Evolutionary conservation across 2,888 invertebrate genomes (phyloP).

Genomic region (Chaitophorus viminalis): DNA sequence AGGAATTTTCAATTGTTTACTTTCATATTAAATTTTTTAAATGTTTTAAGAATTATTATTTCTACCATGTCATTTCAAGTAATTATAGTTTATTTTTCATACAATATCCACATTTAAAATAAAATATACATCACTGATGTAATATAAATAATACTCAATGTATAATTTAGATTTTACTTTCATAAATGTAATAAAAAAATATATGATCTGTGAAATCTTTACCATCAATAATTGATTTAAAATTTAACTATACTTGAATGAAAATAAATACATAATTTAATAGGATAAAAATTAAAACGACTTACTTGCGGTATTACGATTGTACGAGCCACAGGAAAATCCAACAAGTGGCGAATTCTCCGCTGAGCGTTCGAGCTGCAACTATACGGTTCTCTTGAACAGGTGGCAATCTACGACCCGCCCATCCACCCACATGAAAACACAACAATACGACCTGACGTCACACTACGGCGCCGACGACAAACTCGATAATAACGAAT

Average conservation of each 20-base stretch:
- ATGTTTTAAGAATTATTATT: background rate
- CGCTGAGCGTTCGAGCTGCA: constrained; percentile 49
- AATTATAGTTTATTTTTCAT: background rate
- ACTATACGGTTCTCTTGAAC: constrained; percentile 58
- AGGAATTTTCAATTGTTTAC: background rate
- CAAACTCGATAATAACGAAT: constrained; percentile 59
- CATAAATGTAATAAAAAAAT: too few relatives aligned
- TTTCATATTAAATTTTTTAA: background rate
- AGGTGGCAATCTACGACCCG: constrained; percentile 59
- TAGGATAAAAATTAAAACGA: background rate
- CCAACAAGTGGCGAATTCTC: constrained; percentile 62
- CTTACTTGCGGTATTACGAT: constrained; percentile 40
- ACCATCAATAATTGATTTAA: too few relatives aligned
- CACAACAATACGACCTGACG: constrained; percentile 53
- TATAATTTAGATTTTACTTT: too few relatives aligned
- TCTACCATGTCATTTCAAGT: background rate
- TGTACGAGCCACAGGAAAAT: constrained; percentile 42
- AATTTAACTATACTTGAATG: too few relatives aligned
- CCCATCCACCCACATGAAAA: constrained; percentile 53
- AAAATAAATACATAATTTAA: background rate
- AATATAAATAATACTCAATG: background rate
- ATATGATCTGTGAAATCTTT: too few relatives aligned
- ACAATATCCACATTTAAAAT: background rate
- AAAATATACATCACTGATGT: too few relatives aligned
- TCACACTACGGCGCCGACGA: constrained; percentile 60